These are phyloP conservation scores for Phymanthus crucifer DNA, from an alignment of 92 coral and sea anemone genomes.

Conservation along the genomic window DNA sequence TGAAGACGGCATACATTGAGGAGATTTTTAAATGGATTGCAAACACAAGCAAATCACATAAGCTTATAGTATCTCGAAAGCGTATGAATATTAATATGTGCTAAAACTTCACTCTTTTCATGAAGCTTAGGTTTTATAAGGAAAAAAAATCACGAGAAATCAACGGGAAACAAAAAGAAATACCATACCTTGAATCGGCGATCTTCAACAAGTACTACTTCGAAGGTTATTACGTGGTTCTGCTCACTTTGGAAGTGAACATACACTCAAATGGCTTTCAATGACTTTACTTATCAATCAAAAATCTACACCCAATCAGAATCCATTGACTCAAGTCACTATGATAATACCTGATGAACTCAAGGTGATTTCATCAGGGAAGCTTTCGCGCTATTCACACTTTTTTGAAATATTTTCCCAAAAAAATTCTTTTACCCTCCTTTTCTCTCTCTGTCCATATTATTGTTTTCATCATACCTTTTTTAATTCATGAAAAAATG, in stretches of 20 bases:
- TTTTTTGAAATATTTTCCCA: too few relatives aligned
- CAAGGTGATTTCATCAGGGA: neutral
- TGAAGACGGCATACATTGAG: neutral
- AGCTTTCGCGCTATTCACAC: neutral
- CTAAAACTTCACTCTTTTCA: neutral
- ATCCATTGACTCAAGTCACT: conserved; percentile 2
- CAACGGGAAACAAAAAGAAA: neutral
- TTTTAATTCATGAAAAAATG: neutral
- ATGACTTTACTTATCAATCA: conserved; percentile 41
- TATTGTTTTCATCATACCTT: neutral
- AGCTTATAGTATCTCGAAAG: neutral
- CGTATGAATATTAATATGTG: neutral
- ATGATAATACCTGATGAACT: neutral
- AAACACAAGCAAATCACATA: neutral
- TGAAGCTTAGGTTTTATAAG: neutral
- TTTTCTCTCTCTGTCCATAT: too few relatives aligned
- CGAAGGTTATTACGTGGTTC: neutral
- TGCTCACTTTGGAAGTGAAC: conserved; percentile 15
- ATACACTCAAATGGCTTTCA: conserved; percentile 23
- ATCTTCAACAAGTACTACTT: neutral
- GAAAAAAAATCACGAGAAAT: neutral
- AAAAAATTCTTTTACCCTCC: too few relatives aligned
- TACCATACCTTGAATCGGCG: neutral
- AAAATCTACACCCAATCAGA: conserved; percentile 36
- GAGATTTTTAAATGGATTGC: neutral